phyloP scores from a whole-genome alignment of 2,113 vertebrate genomes.

The Tachycineta bicolor region DNA sequence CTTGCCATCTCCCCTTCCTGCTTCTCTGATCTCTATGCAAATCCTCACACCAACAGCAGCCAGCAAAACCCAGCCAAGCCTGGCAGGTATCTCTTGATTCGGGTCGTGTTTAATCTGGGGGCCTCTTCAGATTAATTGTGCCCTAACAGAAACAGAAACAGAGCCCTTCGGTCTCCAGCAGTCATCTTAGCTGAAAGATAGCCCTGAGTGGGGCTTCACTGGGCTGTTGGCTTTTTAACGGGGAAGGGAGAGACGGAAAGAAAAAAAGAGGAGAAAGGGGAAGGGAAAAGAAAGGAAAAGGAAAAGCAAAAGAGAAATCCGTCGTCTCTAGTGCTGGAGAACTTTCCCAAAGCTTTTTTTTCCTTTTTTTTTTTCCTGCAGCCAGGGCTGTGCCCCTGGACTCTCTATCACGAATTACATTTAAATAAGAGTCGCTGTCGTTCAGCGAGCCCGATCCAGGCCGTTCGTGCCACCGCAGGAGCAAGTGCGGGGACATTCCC shows the following conservation, averaged over 20 bases:
- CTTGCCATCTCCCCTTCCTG: not conserved
- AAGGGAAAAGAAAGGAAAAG: not conserved
- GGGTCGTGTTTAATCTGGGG: not conserved
- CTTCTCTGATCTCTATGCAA: slow-evolving; percentile 15
- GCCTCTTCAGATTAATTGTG: not conserved
- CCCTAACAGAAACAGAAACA: not conserved
- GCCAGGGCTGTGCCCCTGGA: not conserved
- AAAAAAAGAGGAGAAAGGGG: not conserved
- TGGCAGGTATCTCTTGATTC: not conserved
- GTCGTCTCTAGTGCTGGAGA: not conserved
- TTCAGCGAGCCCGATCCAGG: not conserved
- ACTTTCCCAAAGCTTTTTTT: not conserved
- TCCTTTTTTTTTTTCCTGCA: rapidly evolving
- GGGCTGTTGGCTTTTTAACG: not conserved
- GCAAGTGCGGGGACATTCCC: not conserved
- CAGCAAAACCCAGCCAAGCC: not conserved
- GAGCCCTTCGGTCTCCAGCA: not conserved
- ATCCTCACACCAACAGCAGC: not conserved
- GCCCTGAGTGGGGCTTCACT: not conserved
- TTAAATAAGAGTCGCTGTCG: not conserved
- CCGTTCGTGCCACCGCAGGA: not conserved
- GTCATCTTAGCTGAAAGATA: not conserved
- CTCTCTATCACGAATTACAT: not conserved
- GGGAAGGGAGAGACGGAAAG: not conserved
- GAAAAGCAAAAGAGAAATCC: not conserved